Evolutionary conservation across 1,140 invertebrate species (phyloP).

Genomic region (Chironomus striatipennis): DNA sequence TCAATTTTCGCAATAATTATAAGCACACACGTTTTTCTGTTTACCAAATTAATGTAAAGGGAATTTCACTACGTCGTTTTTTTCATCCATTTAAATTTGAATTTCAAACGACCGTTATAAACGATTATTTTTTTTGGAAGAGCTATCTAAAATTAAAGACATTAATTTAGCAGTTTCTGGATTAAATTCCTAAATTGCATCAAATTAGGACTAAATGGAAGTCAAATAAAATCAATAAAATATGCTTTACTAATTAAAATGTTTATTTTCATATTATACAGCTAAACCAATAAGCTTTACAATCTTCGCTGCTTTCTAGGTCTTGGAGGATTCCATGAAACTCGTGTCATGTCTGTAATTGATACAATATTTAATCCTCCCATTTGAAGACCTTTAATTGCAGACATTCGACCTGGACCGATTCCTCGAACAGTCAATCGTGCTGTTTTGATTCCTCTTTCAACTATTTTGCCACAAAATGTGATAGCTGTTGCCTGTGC

Average conservation of each 20-base stretch:
- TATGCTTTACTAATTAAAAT: neutral
- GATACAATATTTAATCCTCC: slow-evolving; percentile 81
- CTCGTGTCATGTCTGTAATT: slow-evolving; percentile 77
- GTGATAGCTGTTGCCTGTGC: slow-evolving; percentile 85
- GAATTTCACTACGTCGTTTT: no score
- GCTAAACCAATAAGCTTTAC: slow-evolving; percentile 41
- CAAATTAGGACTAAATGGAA: no score
- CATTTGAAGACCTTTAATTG: slow-evolving; percentile 89
- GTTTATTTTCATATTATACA: neutral
- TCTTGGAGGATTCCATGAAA: slow-evolving; percentile 67
- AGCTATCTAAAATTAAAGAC: no score
- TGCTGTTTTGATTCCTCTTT: slow-evolving; percentile 61
- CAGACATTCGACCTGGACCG: slow-evolving; percentile 79
- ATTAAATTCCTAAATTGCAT: no score
- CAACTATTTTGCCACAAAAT: slow-evolving; percentile 61
- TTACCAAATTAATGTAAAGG: no score
- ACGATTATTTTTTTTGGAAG: no score
- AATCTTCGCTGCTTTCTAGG: slow-evolving; percentile 65
- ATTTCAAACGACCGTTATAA: no score
- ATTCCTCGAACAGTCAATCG: slow-evolving; percentile 68
- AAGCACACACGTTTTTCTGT: neutral
- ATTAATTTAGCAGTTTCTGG: no score
- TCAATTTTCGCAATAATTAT: neutral
- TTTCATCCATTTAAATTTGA: no score
- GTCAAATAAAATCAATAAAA: neutral